These are phyloP conservation scores for Drosophila tropicalis DNA, from an alignment of 1,140 invertebrate genomes.

Conservation along the genomic window DNA sequence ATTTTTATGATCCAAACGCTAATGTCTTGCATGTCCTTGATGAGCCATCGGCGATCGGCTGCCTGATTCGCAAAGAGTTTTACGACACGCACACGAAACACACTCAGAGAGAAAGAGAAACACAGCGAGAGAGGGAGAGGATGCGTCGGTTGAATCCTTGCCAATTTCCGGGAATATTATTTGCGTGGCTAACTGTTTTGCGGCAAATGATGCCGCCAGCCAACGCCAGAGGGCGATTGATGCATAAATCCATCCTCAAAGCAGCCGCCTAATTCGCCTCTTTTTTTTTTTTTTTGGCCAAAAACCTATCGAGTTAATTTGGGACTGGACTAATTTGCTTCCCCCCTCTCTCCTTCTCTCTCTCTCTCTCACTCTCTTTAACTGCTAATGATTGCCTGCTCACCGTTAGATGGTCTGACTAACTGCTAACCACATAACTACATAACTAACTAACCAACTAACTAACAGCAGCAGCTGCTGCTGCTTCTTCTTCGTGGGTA, in stretches of 20 bases:
- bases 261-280: slow-evolving; percentile 51
- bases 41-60: slow-evolving; percentile 29
- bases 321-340: slow-evolving; percentile 51
- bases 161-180: slow-evolving; percentile 79
- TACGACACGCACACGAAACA: slow-evolving; percentile 50
- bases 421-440: slow-evolving; percentile 7
- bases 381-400: slow-evolving; percentile 19
- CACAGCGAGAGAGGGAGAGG: not conserved
- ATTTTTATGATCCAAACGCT: slow-evolving; percentile 67
- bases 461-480: slow-evolving; percentile 34
- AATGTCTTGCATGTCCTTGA: slow-evolving; percentile 73
- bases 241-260: slow-evolving; percentile 55
- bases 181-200: slow-evolving; percentile 46
- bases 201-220: slow-evolving; percentile 32
- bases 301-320: slow-evolving; percentile 59
- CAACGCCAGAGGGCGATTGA: slow-evolving; percentile 72
- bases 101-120: not conserved
- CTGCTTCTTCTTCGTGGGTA: slow-evolving; percentile 16
- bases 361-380: too few species aligned
- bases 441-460: too few species aligned
- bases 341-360: too few species aligned
- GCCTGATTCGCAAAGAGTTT: slow-evolving; percentile 79
- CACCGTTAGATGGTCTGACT: slow-evolving; percentile 53
- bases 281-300: not conserved
- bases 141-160: slow-evolving; percentile 58